These are phyloP conservation scores for Drosophila kambysellisi DNA, from an alignment of 2,888 invertebrate genomes.

Conservation along the genomic window DNA sequence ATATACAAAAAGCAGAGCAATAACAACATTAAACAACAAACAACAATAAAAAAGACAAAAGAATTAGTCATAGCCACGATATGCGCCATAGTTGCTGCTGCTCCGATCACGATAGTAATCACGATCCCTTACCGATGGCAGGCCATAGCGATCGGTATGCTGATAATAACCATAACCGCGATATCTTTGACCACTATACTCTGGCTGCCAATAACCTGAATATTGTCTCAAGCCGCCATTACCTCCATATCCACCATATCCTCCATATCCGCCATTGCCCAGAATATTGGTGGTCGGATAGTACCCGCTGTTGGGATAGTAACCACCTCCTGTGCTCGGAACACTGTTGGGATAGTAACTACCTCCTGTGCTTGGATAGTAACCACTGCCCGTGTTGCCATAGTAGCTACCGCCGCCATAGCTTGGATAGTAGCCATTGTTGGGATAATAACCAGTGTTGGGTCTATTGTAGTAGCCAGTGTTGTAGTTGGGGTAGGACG, in stretches of 20 bases:
- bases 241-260: constrained; percentile 87
- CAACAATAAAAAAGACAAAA: constrained; percentile 18
- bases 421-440: constrained; percentile 39
- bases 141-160: constrained; percentile 82
- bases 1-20: constrained; percentile 44
- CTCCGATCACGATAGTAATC: constrained; percentile 47
- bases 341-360: constrained; percentile 48
- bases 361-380: constrained; percentile 35
- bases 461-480: constrained; percentile 44
- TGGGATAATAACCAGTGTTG: constrained; percentile 16
- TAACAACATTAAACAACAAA: constrained; percentile 26
- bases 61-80: constrained; percentile 76
- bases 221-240: constrained; percentile 87
- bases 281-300: constrained; percentile 83
- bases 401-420: constrained; percentile 32
- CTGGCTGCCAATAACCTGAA: constrained; percentile 87
- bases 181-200: constrained; percentile 86
- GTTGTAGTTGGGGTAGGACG: constrained; percentile 59
- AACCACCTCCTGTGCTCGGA: constrained; percentile 28
- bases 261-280: constrained; percentile 82
- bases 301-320: constrained; percentile 53
- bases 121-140: constrained; percentile 58
- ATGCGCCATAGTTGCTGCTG: constrained; percentile 44
- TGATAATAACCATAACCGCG: constrained; percentile 87
- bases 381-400: constrained; percentile 34